Evolutionary conservation across 2,888 invertebrate genomes (phyloP), one percentile per base, ranked within the genome.

Genomic region (Andrena minutula): DNA sequence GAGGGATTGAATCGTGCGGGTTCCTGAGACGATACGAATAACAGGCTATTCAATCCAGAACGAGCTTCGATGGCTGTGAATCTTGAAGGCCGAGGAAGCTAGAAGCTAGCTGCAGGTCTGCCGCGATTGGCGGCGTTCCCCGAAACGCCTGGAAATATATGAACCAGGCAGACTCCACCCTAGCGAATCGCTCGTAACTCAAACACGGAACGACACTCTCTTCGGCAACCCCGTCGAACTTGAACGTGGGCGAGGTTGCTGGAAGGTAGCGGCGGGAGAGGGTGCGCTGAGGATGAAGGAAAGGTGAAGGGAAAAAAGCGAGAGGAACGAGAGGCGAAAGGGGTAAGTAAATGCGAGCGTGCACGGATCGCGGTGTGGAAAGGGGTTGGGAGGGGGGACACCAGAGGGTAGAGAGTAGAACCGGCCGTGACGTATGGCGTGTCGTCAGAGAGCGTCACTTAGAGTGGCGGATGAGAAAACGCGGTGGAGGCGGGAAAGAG

Each of bases 361-460:
- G 78, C 56, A 56, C 23, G 41, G 76, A 51, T 68, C 51, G 70
- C 56, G 70, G 66, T 65, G 56, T 26, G 20, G 63, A 16, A 51
- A 0, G 12, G 10, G 26, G 75, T 30, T 20, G 56, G 66, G 26
- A 64, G 72, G 47, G 2, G 66, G 30, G 20, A 16, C 20, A 56
- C 0, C n/a, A 63, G n/a, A 49, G 64, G 64, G 23, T 20, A 41
- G 32, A 32, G 71, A 23, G 32, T 41, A 12, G 26, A 47, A 49
- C 30, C 41, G 60, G 26, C 84, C 75, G 88, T 93, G 92, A 93
- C 93, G 92, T 93, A 93, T 92, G 91, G 90, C 89, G 73, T 80
- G 88, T 85, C 89, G 91, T 91, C 90, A 89, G 88, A 79, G 84
- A 89, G 85, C 88, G 90, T 90, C 90, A 91, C 90, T 89, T 88